Percentiles rank a stretch among this genome's conserved stretches.
These are phyloP conservation scores for Setipinna tenuifilis DNA, from an alignment of 2,797 vertebrate species.

Conservation along the genomic window DNA sequence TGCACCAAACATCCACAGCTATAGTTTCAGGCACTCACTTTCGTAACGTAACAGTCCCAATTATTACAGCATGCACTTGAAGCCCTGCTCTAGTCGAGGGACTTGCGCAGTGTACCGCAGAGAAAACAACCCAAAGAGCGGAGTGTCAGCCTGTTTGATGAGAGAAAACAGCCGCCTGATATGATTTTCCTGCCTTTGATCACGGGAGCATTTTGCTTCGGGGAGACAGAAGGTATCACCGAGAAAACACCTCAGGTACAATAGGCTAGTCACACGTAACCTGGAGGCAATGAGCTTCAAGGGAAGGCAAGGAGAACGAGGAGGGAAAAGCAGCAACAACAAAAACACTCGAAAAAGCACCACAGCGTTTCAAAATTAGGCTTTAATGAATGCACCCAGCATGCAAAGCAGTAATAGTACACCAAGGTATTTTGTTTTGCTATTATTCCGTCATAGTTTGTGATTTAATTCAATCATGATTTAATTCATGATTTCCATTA, in stretches of 20 bases:
- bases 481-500: too few species aligned
- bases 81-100: background rate
- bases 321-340: background rate
- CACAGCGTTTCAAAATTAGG: too few species aligned
- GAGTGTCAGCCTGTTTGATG: slow-evolving; percentile 52
- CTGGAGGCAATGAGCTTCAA: slow-evolving; percentile 35
- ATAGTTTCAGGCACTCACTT: background rate
- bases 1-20: background rate
- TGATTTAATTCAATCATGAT: too few species aligned
- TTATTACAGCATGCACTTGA: slow-evolving; percentile 16
- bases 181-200: slow-evolving; percentile 54
- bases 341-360: background rate
- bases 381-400: too few species aligned
- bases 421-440: too few species aligned
- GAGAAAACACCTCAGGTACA: slow-evolving; percentile 47
- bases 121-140: slow-evolving; percentile 38
- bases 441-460: too few species aligned
- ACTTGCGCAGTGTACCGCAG: background rate
- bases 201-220: slow-evolving; percentile 43
- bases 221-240: slow-evolving; percentile 49
- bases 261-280: slow-evolving; percentile 35
- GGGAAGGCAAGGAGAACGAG: background rate
- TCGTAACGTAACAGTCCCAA: background rate
- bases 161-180: slow-evolving; percentile 53
- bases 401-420: too few species aligned